These are phyloP conservation scores for Yponomeuta plumbellus DNA, from an alignment of 2,888 invertebrate genomes.

Conservation along the genomic window DNA sequence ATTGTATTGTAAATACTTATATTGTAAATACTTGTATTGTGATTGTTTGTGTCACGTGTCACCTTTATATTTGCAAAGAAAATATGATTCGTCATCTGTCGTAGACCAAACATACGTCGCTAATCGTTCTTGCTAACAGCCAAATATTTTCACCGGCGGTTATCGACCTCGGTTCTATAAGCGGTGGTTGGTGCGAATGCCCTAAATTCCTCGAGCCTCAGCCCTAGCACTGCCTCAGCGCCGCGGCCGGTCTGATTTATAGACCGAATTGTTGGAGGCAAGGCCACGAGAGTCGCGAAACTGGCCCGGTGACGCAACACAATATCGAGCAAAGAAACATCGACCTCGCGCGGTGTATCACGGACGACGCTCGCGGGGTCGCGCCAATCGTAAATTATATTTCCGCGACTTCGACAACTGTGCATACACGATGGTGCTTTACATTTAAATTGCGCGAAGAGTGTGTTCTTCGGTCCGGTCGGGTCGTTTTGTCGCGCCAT, in stretches of 20 bases:
- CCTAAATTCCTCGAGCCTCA: conserved; percentile 2
- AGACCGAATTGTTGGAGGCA: conserved; percentile 40
- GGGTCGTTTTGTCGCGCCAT: conserved; percentile 38
- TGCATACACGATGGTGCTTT: conserved; percentile 32
- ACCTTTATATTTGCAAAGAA: not conserved
- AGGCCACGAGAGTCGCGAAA: conserved; percentile 34
- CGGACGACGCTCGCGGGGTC: conserved; percentile 37
- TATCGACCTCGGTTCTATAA: conserved; percentile 6
- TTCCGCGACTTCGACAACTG: conserved; percentile 49
- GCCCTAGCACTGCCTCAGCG: too few species aligned
- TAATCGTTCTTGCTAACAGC: too few species aligned
- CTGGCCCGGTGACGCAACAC: conserved; percentile 51
- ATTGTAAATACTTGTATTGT: too few species aligned
- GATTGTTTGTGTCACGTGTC: not conserved
- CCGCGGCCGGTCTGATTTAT: conserved; percentile 2
- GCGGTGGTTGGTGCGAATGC: not conserved
- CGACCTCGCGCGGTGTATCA: conserved; percentile 57
- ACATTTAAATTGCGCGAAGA: conserved; percentile 46
- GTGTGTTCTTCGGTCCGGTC: conserved; percentile 25
- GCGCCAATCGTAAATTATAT: conserved; percentile 53
- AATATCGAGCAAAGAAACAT: conserved; percentile 34
- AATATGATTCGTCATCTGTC: not conserved
- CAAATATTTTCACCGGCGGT: conserved; percentile 5
- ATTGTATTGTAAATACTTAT: too few species aligned
- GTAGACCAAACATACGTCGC: too few species aligned